Percentiles rank a stretch among this genome's conserved stretches.
These are phyloP conservation scores for Chondrosia reniformis DNA, from an alignment of 37 sponge, comb jelly and placozoan genomes.

Conservation along the genomic window DNA sequence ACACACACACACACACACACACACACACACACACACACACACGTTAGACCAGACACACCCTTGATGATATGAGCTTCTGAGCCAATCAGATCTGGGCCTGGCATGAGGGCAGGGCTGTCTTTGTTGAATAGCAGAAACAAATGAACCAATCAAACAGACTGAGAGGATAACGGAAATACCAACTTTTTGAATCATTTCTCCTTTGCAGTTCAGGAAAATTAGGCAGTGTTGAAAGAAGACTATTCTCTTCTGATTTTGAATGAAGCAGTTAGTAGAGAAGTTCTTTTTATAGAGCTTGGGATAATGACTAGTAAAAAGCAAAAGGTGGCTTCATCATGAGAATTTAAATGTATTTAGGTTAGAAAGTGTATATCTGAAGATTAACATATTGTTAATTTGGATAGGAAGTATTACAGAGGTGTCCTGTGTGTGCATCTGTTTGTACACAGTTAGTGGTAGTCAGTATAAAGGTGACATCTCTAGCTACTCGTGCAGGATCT, in stretches of 20 bases:
- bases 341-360: neutral
- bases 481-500: neutral
- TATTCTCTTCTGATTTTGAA: too few species aligned
- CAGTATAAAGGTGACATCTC: neutral
- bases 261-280: too few species aligned
- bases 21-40: neutral
- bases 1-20: constrained; percentile 1
- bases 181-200: neutral
- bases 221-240: too few species aligned
- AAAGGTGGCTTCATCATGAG: neutral
- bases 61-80: too few species aligned
- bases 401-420: neutral
- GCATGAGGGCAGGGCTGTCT: too few species aligned
- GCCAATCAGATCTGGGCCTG: too few species aligned
- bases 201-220: too few species aligned
- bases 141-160: neutral
- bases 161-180: neutral
- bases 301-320: neutral
- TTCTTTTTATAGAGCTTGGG: too few species aligned
- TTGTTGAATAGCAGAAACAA: too few species aligned
- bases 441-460: neutral
- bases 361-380: neutral
- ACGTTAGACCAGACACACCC: neutral
- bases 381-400: too few species aligned
- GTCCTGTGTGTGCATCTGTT: neutral